These are phyloP conservation scores for Acanthopleura granulata DNA, from an alignment of 2,888 invertebrate species.

Conservation along the genomic window DNA sequence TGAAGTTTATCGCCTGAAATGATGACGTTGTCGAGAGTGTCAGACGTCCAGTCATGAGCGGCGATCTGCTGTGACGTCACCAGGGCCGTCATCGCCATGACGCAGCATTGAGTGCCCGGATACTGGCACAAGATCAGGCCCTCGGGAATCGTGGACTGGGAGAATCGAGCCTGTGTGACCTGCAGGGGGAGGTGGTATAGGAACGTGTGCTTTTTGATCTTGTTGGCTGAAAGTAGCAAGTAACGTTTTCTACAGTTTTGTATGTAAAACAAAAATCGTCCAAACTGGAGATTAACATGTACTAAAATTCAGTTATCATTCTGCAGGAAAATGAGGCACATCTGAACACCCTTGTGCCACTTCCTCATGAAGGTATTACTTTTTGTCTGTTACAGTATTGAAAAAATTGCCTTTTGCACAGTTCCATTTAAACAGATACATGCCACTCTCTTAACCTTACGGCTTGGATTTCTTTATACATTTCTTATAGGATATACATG, in stretches of 20 bases:
- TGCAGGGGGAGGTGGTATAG: conserved; percentile 9
- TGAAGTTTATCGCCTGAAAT: neutral
- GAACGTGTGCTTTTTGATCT: conserved; percentile 13
- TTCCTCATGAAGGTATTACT: too few species aligned
- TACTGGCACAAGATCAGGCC: neutral
- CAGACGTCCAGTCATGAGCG: neutral
- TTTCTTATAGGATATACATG: too few species aligned
- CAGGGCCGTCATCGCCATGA: conserved; percentile 8
- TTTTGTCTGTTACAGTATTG: too few species aligned
- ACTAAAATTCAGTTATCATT: too few species aligned
- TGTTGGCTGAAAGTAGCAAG: neutral
- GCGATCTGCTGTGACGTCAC: neutral
- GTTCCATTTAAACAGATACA: too few species aligned
- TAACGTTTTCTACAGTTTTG: too few species aligned
- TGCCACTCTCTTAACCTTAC: too few species aligned
- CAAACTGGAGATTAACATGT: too few species aligned
- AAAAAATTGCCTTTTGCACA: too few species aligned
- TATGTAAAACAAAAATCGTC: too few species aligned
- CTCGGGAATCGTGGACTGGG: neutral
- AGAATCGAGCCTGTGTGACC: neutral
- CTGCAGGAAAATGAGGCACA: neutral
- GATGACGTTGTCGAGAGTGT: conserved; percentile 4
- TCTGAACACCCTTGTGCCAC: neutral
- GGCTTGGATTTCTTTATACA: too few species aligned
- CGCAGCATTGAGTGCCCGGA: conserved; percentile 12